Evolutionary conservation across 2,888 invertebrate genomes (phyloP).

Genomic region (Allygus modestus): DNA sequence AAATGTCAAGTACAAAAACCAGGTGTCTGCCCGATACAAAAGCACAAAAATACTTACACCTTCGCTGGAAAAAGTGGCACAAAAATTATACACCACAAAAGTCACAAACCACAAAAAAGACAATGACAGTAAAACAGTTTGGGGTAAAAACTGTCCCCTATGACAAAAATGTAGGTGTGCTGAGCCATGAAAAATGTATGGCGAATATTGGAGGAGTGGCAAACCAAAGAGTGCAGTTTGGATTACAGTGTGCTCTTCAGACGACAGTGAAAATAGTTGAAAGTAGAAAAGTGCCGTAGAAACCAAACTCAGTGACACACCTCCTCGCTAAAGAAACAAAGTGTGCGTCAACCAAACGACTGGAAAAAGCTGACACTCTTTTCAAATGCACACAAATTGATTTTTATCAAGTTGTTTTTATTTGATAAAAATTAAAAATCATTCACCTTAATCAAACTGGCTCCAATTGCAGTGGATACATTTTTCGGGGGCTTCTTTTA

Average conservation of each 20-base stretch:
- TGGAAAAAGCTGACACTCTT: constrained; percentile 65
- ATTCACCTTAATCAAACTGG: constrained; percentile 22
- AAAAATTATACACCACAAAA: constrained; percentile 61
- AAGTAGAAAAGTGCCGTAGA: constrained; percentile 80
- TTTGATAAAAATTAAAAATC: not conserved
- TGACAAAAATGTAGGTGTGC: constrained; percentile 59
- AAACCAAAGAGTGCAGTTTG: constrained; percentile 65
- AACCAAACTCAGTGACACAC: constrained; percentile 77
- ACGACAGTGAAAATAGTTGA: constrained; percentile 65
- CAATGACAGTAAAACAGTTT: constrained; percentile 42
- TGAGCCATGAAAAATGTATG: constrained; percentile 63
- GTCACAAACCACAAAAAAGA: constrained; percentile 60
- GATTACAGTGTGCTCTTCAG: constrained; percentile 66
- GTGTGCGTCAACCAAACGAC: constrained; percentile 78
- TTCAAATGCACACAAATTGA: constrained; percentile 62
- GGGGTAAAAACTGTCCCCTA: constrained; percentile 58
- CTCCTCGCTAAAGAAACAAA: constrained; percentile 78
- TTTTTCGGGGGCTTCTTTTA: constrained; percentile 12
- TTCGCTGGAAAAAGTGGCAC: constrained; percentile 64
- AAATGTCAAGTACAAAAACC: constrained; percentile 66
- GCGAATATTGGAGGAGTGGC: constrained; percentile 58
- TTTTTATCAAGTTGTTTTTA: not conserved
- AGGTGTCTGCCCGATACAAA: constrained; percentile 66
- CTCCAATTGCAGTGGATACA: not conserved
- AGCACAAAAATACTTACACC: constrained; percentile 65